Evolutionary conservation across 2,797 vertebrate genomes (phyloP).

Genomic region (Eutrigla gurnardus): DNA sequence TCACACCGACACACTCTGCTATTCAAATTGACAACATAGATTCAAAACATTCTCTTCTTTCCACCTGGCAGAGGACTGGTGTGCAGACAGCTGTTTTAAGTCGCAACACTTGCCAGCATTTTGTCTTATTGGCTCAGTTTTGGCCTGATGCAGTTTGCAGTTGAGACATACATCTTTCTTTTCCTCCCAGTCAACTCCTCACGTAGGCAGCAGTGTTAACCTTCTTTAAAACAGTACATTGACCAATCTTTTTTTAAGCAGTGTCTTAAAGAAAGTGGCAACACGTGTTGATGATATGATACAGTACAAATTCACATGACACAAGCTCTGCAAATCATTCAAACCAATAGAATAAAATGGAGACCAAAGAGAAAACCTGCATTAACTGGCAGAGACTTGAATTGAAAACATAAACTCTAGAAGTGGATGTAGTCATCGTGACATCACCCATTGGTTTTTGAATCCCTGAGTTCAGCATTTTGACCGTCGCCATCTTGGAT

Average conservation of each 20-base stretch:
- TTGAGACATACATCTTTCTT: conserved; percentile 6
- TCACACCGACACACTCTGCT: conserved; percentile 36
- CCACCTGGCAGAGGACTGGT: conserved; percentile 33
- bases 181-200: neutral
- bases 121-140: conserved; percentile 36
- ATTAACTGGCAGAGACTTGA: neutral
- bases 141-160: neutral
- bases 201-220: neutral
- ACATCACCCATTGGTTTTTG: too few species aligned
- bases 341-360: too few species aligned
- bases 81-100: conserved; percentile 49
- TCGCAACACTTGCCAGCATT: conserved; percentile 12
- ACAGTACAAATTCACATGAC: neutral
- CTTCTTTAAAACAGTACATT: neutral
- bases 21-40: conserved; percentile 40
- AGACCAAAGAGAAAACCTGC: neutral
- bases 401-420: too few species aligned
- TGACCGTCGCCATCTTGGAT: too few species aligned
- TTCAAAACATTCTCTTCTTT: conserved; percentile 23
- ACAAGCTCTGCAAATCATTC: neutral
- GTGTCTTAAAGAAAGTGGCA: neutral
- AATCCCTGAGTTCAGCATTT: too few species aligned
- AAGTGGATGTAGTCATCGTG: too few species aligned
- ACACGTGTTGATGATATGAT: neutral
- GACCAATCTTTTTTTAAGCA: neutral